Evolutionary conservation across 2,888 invertebrate species (phyloP).

Genomic region (Caenorhabditis becei): DNA sequence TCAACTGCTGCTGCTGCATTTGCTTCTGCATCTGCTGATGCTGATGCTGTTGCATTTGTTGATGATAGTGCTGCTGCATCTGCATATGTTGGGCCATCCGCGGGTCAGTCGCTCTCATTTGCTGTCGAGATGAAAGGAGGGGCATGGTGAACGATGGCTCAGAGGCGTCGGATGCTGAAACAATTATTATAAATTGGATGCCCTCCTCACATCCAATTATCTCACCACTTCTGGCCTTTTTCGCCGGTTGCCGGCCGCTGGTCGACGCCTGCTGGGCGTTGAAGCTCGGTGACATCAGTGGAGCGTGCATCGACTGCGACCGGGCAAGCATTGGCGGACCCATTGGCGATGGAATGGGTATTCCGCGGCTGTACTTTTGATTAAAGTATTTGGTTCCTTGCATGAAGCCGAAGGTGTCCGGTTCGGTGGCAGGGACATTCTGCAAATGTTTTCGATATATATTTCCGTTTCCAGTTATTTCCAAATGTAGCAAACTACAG

Average conservation of each 20-base stretch:
- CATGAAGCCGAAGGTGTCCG: constrained; percentile 58
- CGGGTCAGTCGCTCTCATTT: constrained; percentile 12
- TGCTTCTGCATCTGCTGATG: constrained; percentile 36
- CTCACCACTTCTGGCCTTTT: constrained; percentile 49
- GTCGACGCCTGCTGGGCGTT: constrained; percentile 13
- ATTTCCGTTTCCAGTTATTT: neutral
- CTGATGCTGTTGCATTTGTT: constrained; percentile 21
- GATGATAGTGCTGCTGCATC: constrained; percentile 11
- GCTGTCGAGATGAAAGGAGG: constrained; percentile 14
- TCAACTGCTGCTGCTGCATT: constrained; percentile 25
- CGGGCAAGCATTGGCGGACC: constrained; percentile 30
- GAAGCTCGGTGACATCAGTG: constrained; percentile 29
- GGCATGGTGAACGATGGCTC: constrained; percentile 40
- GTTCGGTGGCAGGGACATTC: constrained; percentile 32
- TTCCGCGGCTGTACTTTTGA: constrained; percentile 22
- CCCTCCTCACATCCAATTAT: neutral
- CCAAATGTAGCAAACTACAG: no score
- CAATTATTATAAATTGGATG: neutral
- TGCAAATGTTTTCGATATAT: constrained; percentile 4
- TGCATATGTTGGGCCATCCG: constrained; percentile 34
- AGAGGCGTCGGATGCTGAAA: constrained; percentile 49
- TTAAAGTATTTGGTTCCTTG: constrained; percentile 54
- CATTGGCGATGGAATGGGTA: constrained; percentile 8
- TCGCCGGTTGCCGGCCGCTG: constrained; percentile 36
- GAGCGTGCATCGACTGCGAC: constrained; percentile 44